Evolutionary conservation across 2,888 invertebrate species (phyloP).

Genomic region (Mesorhabditis sp.): DNA sequence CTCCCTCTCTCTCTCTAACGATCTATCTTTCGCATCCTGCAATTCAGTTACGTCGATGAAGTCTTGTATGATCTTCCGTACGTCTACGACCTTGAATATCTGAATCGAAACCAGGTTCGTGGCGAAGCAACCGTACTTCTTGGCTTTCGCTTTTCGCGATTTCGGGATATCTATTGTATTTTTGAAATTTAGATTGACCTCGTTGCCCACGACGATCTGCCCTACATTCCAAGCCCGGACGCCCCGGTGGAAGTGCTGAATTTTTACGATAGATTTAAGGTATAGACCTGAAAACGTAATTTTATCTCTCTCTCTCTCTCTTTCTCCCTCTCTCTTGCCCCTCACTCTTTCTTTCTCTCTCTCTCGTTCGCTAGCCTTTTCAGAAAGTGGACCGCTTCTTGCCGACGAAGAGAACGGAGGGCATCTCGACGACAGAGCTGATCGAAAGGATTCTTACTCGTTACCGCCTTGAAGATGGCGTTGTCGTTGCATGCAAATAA

Average conservation of each 20-base stretch:
- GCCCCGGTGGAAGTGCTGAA: slow-evolving; percentile 15
- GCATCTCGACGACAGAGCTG: slow-evolving; percentile 30
- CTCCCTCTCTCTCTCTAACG: no score
- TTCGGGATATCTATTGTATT: no score
- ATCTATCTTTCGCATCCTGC: no score
- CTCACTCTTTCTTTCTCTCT: no score
- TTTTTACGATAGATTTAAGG: slow-evolving; percentile 32
- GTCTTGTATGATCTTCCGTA: slow-evolving; percentile 87
- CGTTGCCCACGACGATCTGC: slow-evolving; percentile 29
- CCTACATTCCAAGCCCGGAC: slow-evolving; percentile 17
- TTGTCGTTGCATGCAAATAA: no score
- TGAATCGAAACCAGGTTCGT: slow-evolving; percentile 71
- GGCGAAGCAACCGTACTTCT: no score
- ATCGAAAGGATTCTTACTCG: slow-evolving; percentile 24
- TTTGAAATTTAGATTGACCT: slow-evolving; percentile 14
- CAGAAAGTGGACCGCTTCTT: slow-evolving; percentile 27
- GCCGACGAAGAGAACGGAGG: slow-evolving; percentile 23
- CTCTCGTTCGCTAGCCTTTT: not conserved
- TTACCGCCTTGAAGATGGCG: no score
- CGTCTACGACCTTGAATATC: slow-evolving; percentile 82
- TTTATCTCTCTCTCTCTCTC: not conserved
- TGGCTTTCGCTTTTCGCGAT: no score
- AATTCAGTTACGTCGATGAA: slow-evolving; percentile 93
- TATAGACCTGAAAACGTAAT: not conserved
- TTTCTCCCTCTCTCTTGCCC: no score